Base-by-base conservation (phyloP, 2,113 vertebrate species). In the Gymnobelideus leadbeateri region DNA sequence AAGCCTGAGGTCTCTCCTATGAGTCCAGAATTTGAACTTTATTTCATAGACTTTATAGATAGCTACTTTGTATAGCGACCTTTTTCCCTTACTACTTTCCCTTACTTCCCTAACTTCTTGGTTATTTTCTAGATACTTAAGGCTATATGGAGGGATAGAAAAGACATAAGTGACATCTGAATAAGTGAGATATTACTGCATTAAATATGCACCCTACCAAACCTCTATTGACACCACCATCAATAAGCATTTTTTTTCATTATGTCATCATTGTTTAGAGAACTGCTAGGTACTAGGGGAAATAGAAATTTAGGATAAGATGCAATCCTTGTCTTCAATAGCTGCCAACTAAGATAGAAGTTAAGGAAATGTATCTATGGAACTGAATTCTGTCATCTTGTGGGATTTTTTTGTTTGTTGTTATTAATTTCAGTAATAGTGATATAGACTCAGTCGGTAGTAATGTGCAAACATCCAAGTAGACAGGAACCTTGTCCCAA, bases 401-500 rank as follows among this genome's bases (percentile, higher is more conserved):
- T 43, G 5, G 5, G 51, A 2, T 1, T 68, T 68, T 68, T n/a
- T 68, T 68, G 31, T 68, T 68, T 77, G 16, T 16, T 68, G 26
- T 57, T 57, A 31, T 77, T n/a, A n/a, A 77, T 77, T 77, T n/a
- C 37, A 19, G 37, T 14, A 77, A n/a, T 4, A 77, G 12, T 19
- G 9, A 6, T 4, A 5, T 77, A n/a, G 31, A 7, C 16, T 77
- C 25, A 24, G 52, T n/a, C 23, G n/a, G 0, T 26, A 50, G 3
- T 89, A 50, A 92, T 6, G 23, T 93, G 12, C 91, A 50, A 95
- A 94, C 91, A 95, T 37, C 53, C 9, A 61, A 61, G 4, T 77
- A 37, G 37, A 84, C 28, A 54, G 23, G 1, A 96, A 91, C 92
- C 93, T 46, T 46, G 19, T 37, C 94, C n/a, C 96, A 94, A 96